phyloP scores from a whole-genome alignment of 2,797 vertebrate species.

The Pseudopleuronectes americanus region DNA sequence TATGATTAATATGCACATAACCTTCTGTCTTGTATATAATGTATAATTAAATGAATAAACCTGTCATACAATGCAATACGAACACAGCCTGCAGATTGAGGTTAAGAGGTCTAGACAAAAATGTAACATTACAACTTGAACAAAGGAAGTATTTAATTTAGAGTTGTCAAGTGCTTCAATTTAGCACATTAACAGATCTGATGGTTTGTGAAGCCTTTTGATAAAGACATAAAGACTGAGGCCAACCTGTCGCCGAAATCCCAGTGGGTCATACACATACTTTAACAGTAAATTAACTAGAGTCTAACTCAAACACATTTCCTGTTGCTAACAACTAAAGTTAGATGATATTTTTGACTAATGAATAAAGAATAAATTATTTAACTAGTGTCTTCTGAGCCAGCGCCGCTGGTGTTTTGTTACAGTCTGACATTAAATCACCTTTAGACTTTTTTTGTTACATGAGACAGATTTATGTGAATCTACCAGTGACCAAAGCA shows the following conservation, averaged over 20 bases:
- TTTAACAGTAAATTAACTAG: not conserved
- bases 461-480: not conserved
- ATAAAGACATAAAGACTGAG: no score
- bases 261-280: not conserved
- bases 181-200: not conserved
- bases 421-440: no score
- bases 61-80: not conserved
- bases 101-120: not conserved
- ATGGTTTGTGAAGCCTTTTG: not conserved
- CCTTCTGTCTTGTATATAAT: no score
- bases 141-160: not conserved
- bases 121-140: not conserved
- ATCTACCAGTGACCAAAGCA: slow-evolving; percentile 38
- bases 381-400: not conserved
- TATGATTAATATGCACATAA: not conserved
- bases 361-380: not conserved
- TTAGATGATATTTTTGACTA: not conserved
- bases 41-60: no score
- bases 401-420: not conserved
- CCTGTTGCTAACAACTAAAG: not conserved
- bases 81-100: not conserved
- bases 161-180: not conserved
- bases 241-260: not conserved
- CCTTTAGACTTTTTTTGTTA: no score
- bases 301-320: not conserved